Conservation (phyloP, 2,797 vertebrate genomes). For the Micropoecilia bifurca region DNA sequence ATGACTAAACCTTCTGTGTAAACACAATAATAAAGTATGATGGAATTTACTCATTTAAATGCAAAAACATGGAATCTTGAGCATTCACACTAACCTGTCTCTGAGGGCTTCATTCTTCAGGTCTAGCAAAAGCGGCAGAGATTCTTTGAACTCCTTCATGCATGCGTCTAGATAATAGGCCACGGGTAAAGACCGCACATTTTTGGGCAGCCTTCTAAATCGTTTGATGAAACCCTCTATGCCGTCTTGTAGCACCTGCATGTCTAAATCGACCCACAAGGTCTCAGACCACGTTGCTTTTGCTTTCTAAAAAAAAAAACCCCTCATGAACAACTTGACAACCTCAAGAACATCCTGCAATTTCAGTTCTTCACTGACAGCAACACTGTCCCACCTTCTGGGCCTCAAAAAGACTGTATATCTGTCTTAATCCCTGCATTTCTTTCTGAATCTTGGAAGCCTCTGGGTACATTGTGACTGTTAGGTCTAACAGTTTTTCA, state of each 20-base stretch:
- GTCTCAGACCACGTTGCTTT: slow-evolving; percentile 94
- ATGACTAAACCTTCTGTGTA: background rate
- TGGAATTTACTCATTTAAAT: background rate
- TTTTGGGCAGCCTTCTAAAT: slow-evolving; percentile 86
- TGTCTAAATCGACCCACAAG: slow-evolving; percentile 91
- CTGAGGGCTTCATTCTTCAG: slow-evolving; percentile 93
- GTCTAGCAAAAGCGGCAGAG: slow-evolving; percentile 91
- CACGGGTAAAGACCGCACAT: slow-evolving; percentile 82
- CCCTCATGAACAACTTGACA: slow-evolving; percentile 14
- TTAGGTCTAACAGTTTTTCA: slow-evolving; percentile 91
- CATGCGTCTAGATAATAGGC: slow-evolving; percentile 86
- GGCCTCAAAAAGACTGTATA: slow-evolving; percentile 87
- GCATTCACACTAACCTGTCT: slow-evolving; percentile 83
- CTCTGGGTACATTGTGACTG: slow-evolving; percentile 84
- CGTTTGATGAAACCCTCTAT: slow-evolving; percentile 86
- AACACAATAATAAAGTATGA: background rate
- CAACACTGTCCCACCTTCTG: slow-evolving; percentile 81
- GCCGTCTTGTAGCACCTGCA: slow-evolving; percentile 91
- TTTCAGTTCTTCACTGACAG: background rate
- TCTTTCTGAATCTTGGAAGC: slow-evolving; percentile 88
- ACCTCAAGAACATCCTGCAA: background rate
- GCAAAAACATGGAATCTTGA: background rate
- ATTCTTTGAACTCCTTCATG: slow-evolving; percentile 94
- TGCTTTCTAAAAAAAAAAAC: slow-evolving; percentile 78
- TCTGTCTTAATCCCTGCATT: slow-evolving; percentile 83